Conservation (phyloP, 2,888 invertebrate species). For the Aethes cnicana region DNA sequence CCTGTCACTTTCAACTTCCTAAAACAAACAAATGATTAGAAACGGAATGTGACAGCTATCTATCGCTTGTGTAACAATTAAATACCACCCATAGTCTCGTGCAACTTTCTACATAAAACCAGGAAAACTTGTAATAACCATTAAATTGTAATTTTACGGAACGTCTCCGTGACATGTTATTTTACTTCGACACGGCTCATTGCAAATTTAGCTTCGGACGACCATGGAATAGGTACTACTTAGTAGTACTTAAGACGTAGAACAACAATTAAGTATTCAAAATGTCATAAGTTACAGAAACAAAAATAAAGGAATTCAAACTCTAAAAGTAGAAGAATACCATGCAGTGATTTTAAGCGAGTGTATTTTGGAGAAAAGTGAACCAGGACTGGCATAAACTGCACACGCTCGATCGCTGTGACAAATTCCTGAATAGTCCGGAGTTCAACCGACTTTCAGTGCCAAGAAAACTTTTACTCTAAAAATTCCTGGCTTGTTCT, state of each 20-base stretch:
- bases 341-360: conserved; percentile 1
- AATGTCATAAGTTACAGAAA: background rate
- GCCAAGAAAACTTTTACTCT: conserved; percentile 31
- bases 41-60: conserved; percentile 49
- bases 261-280: conserved; percentile 2
- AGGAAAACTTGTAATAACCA: conserved; percentile 48
- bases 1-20: background rate
- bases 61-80: conserved; percentile 63
- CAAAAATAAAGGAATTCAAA: background rate
- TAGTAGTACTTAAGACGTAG: conserved; percentile 11
- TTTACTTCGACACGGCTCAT: conserved; percentile 42
- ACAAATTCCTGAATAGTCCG: conserved; percentile 53
- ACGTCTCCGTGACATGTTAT: conserved; percentile 45
- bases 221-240: conserved; percentile 22
- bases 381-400: conserved; percentile 15
- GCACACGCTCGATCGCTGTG: conserved; percentile 41
- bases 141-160: conserved; percentile 64
- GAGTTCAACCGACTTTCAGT: conserved; percentile 43
- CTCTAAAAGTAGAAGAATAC: conserved; percentile 1
- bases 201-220: conserved; percentile 40
- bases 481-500: conserved; percentile 20
- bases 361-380: conserved; percentile 15
- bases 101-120: conserved; percentile 68
- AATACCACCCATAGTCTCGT: conserved; percentile 55
- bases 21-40: conserved; percentile 16